phyloP scores from a whole-genome alignment of 2,888 invertebrate genomes.

The Clusia tigrina region DNA sequence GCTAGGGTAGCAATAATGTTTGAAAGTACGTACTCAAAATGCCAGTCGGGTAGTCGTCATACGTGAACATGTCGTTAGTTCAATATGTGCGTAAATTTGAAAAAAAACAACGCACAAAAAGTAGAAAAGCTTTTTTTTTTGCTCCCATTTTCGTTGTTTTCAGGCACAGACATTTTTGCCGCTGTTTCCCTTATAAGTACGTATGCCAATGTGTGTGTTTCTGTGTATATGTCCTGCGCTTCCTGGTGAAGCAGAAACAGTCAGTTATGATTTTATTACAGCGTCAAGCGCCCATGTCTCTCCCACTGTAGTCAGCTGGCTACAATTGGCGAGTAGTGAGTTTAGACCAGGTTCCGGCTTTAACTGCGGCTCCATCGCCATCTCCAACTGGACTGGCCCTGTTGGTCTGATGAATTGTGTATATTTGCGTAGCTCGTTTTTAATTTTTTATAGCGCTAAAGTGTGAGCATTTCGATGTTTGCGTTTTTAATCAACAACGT shows the following conservation, averaged over 20 bases:
- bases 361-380: too few species aligned
- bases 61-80: conserved; percentile 49
- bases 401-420: conserved; percentile 51
- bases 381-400: too few species aligned
- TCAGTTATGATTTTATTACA: conserved; percentile 60
- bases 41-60: background rate
- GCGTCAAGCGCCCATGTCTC: conserved; percentile 16
- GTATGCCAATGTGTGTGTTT: conserved; percentile 7
- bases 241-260: conserved; percentile 15
- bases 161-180: conserved; percentile 11
- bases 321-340: background rate
- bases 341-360: too few species aligned
- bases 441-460: conserved; percentile 16
- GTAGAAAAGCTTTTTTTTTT: background rate
- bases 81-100: conserved; percentile 49
- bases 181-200: background rate
- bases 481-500: conserved; percentile 58
- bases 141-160: background rate
- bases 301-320: background rate
- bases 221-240: background rate
- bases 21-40: background rate
- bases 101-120: too few species aligned
- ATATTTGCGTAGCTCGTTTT: conserved; percentile 29
- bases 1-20: too few species aligned
- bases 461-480: conserved; percentile 44